phyloP scores from a whole-genome alignment of 2,113 vertebrate genomes.

The Labeo catla region DNA sequence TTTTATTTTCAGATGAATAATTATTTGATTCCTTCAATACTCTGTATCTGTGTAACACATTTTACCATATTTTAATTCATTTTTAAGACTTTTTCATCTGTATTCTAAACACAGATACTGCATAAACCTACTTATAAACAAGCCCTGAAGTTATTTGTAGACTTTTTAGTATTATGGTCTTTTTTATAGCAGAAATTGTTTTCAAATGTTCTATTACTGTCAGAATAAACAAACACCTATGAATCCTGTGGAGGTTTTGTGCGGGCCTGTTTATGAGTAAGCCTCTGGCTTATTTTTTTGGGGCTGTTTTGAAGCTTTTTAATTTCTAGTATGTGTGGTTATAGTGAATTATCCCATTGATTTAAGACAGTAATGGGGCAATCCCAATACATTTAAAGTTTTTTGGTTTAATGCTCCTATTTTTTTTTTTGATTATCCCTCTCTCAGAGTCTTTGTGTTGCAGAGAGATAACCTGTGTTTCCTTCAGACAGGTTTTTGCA shows the following conservation, averaged over 20 bases:
- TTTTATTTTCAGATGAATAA: too few species aligned
- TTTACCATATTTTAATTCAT: background rate
- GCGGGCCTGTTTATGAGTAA: background rate
- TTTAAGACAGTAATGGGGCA: background rate
- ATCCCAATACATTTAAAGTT: background rate
- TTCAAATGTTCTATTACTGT: background rate
- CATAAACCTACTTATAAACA: background rate
- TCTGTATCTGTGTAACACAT: background rate
- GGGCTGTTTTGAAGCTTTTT: background rate
- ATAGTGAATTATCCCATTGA: slow-evolving; percentile 10
- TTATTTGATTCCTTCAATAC: background rate
- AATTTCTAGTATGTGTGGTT: background rate
- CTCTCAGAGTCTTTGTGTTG: slow-evolving; percentile 31
- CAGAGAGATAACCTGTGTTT: slow-evolving; percentile 3
- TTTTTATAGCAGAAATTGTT: background rate
- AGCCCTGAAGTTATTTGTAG: background rate
- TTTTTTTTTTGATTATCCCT: slow-evolving; percentile 2
- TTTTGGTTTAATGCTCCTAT: background rate
- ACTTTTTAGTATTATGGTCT: background rate
- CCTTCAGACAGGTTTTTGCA: slow-evolving; percentile 36
- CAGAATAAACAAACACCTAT: background rate
- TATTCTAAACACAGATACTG: background rate
- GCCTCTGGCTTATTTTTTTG: background rate
- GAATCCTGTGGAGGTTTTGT: background rate
- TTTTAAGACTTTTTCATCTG: background rate